Base-by-base conservation (phyloP, 53 echinoderm and acorn worm species). In the Temnopleurus reevesii region DNA sequence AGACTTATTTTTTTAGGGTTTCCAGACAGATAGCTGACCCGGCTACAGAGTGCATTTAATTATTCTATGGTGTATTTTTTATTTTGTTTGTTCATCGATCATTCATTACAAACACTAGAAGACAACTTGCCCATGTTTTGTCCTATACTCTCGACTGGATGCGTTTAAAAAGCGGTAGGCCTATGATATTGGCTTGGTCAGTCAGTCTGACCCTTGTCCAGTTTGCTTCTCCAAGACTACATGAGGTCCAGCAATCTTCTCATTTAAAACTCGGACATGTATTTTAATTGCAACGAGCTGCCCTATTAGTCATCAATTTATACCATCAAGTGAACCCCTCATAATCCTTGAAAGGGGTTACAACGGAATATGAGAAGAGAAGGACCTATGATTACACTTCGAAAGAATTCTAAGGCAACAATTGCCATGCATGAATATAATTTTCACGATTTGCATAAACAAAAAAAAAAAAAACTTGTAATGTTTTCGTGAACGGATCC, bases 171-270 rank as follows among this genome's bases (percentile, higher is more conserved):
- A 30, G 30, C 33, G 17, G 34, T 63, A 34, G 30, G 10, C 24
- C 17, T 31, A 63, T 30, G 5, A 63, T 0, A 17, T 5, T 63
- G 63, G 31, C 63, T 34, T 63, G 30, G 63, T 4, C 63, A 31
- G 34, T 63, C 63, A 63, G 4, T 63, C 33, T 15, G 30, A 31
- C 33, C 33, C 30, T 17, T 63, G 31, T 63, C 63, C 63, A 15
- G 63, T 63, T 34, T 30, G 2, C 63, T 34, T 63, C 63, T 31
- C 63, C 23, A 9, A 34, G 63, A 33, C 63, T 63, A 30, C 63
- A 63, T 63, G 63, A 63, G 63, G 63, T 63, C 63, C 63, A n/a
- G n/a, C n/a, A 63, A 33, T 30, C 63, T 58, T 63, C n/a, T n/a
- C n/a, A n/a, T n/a, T n/a, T n/a, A n/a, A 31, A 59, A 63, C 63